A percentile compares a stretch with the other conserved stretches of the same genome.
Conservation (phyloP, 2,888 invertebrate genomes). For the Hirtodrosophila histrioides region DNA sequence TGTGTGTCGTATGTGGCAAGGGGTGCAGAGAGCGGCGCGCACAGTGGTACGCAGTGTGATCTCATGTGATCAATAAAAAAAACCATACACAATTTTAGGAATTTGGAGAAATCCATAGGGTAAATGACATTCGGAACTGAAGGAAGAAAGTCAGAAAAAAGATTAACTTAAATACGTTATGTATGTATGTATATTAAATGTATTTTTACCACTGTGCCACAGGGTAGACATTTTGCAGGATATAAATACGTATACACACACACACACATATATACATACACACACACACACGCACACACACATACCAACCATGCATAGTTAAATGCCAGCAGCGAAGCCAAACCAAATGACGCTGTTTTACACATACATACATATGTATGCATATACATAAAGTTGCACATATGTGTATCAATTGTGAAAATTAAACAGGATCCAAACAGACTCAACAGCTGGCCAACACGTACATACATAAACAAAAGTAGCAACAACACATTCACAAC, state of each 20-base stretch:
- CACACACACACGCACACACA: background rate
- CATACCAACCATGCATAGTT: background rate
- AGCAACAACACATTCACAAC: conserved; percentile 51
- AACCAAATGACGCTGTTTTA: conserved; percentile 63
- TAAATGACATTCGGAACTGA: background rate
- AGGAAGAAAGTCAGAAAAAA: background rate
- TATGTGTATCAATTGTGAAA: conserved; percentile 28
- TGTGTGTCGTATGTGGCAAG: conserved; percentile 49
- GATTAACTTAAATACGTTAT: too few species aligned
- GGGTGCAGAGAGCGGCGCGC: conserved; percentile 16
- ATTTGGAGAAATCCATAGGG: too few species aligned
- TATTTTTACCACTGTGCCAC: conserved; percentile 32
- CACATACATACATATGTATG: conserved; percentile 22
- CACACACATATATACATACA: conserved; percentile 32
- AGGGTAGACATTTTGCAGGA: conserved; percentile 68
- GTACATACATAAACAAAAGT: conserved; percentile 37
- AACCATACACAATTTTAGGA: too few species aligned
- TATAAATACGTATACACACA: conserved; percentile 11
- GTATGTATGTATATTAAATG: background rate
- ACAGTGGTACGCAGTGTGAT: conserved; percentile 31
- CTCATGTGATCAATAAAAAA: too few species aligned
- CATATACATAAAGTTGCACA: conserved; percentile 22
- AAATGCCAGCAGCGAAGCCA: conserved; percentile 53
- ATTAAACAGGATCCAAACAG: conserved; percentile 56
- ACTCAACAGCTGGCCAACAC: conserved; percentile 57